Conservation (phyloP, 2,113 vertebrate genomes). For the Strix uralensis region DNA sequence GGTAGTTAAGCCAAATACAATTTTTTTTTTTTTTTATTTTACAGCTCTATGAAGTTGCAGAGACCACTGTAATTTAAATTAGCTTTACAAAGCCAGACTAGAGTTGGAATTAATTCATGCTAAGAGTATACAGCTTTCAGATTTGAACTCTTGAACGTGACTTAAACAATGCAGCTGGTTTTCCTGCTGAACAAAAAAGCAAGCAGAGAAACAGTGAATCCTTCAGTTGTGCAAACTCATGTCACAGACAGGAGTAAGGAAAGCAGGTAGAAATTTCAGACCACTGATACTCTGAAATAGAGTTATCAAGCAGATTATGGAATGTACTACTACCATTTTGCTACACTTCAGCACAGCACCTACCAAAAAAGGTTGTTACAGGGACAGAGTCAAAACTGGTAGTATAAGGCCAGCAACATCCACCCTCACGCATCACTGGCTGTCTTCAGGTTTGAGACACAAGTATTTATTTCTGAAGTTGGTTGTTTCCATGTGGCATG, state of each 20-base stretch:
- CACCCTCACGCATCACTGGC: fast-evolving
- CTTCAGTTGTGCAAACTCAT: neutral
- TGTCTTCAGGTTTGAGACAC: neutral
- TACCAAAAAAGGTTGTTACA: neutral
- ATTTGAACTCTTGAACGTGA: neutral
- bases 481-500: neutral
- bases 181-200: neutral
- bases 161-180: neutral
- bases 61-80: neutral
- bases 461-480: neutral
- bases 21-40: conserved; percentile 34
- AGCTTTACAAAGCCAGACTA: neutral
- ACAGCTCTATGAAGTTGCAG: neutral
- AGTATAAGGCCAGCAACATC: neutral
- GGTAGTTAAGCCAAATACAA: neutral
- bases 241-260: neutral
- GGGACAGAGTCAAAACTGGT: neutral
- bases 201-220: neutral
- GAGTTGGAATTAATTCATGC: neutral
- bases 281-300: neutral
- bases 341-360: neutral
- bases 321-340: neutral
- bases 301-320: neutral
- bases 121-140: neutral
- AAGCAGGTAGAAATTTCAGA: neutral